phyloP scores from a whole-genome alignment of 1,140 invertebrate species.

The Gerris buenoi region DNA sequence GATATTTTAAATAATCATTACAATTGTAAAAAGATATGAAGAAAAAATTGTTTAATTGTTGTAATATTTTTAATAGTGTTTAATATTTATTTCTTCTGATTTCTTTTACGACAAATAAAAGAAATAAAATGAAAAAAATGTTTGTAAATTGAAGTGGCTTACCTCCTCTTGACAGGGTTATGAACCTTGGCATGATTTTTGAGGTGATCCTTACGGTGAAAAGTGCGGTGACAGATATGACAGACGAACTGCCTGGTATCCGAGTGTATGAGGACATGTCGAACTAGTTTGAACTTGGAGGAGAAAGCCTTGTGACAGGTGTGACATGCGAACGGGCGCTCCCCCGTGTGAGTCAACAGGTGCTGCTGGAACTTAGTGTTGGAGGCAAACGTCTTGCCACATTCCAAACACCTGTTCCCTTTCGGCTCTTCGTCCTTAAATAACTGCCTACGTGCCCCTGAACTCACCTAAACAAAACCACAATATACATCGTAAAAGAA shows the following conservation, averaged over 20 bases:
- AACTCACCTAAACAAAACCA: background rate
- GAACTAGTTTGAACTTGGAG: slow-evolving; percentile 52
- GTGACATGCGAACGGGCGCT: slow-evolving; percentile 48
- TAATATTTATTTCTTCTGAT: no score
- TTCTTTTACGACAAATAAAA: no score
- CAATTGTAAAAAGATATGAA: no score
- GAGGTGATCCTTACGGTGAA: slow-evolving; percentile 58
- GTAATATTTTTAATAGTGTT: no score
- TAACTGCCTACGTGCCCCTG: background rate
- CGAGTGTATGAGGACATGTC: slow-evolving; percentile 51
- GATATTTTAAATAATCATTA: no score
- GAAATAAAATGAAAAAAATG: no score
- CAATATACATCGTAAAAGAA: no score
- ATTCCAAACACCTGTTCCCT: background rate
- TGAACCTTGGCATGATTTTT: slow-evolving; percentile 52
- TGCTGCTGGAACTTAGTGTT: background rate
- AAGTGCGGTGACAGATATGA: slow-evolving; percentile 48
- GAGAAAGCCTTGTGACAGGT: slow-evolving; percentile 49
- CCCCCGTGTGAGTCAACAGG: slow-evolving; percentile 40
- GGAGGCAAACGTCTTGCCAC: background rate
- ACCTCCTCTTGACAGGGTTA: slow-evolving; percentile 46
- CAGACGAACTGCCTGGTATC: slow-evolving; percentile 48
- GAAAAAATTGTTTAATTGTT: no score
- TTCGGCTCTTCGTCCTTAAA: background rate
- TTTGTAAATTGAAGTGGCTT: slow-evolving; percentile 20